Evolutionary conservation across 35 echinoderm and acorn worm genomes (phyloP).

Genomic region (Diadema setosum): DNA sequence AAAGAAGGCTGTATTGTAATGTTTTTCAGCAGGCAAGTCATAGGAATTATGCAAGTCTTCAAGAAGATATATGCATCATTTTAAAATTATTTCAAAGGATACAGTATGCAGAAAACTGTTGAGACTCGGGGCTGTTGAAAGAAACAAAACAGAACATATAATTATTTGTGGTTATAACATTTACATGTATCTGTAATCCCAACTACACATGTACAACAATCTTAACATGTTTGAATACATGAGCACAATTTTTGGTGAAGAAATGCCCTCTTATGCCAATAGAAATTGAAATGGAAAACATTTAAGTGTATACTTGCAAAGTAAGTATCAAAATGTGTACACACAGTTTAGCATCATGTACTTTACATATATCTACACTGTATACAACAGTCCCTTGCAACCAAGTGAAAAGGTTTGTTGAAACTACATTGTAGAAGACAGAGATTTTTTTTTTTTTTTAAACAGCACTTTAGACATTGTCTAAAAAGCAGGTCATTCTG

Average conservation of each 20-base stretch:
- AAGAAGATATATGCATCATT: not conserved
- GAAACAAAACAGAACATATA: not conserved
- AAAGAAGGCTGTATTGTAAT: not conserved
- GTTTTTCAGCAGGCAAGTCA: not conserved
- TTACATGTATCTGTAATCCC: not conserved
- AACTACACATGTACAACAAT: too few relatives aligned
- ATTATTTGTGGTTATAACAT: not conserved
- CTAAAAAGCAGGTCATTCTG: too few relatives aligned
- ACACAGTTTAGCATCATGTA: too few relatives aligned
- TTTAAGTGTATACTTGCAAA: not conserved
- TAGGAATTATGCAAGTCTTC: not conserved
- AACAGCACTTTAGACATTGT: too few relatives aligned
- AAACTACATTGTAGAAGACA: too few relatives aligned
- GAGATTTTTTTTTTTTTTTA: too few relatives aligned
- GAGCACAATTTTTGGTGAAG: too few relatives aligned
- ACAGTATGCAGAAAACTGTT: conserved; percentile 75
- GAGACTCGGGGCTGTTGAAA: conserved; percentile 40
- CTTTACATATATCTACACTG: too few relatives aligned
- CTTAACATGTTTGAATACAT: not conserved
- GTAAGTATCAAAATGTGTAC: too few relatives aligned
- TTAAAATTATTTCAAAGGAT: conserved; percentile 37
- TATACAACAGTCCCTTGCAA: too few relatives aligned
- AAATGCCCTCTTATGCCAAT: not conserved
- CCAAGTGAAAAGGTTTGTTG: too few relatives aligned
- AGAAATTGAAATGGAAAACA: not conserved